These are phyloP conservation scores for Phylloscopus collybita DNA, from an alignment of 2,797 vertebrate genomes.

Conservation along the genomic window DNA sequence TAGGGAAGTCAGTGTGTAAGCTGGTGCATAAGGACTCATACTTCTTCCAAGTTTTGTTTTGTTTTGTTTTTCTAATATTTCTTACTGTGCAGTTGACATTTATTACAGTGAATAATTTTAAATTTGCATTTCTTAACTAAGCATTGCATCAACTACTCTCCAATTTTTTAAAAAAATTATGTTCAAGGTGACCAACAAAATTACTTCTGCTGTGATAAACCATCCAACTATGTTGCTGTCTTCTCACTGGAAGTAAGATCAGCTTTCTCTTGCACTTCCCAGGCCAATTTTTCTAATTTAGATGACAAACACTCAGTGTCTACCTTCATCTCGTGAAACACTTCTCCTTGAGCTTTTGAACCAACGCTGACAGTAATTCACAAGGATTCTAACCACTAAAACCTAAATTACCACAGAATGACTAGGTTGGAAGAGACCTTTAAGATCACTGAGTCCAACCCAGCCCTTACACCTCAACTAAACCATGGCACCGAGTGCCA, in stretches of 20 bases:
- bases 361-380: background rate
- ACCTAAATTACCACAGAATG: background rate
- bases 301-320: background rate
- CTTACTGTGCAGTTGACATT: background rate
- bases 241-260: background rate
- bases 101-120: background rate
- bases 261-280: background rate
- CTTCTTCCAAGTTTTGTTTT: background rate
- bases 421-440: background rate
- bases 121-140: background rate
- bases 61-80: background rate
- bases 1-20: background rate
- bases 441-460: too few species aligned
- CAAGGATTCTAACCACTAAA: background rate
- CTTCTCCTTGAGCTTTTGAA: background rate
- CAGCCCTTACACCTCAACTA: background rate
- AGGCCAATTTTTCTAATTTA: background rate
- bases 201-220: background rate
- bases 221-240: background rate
- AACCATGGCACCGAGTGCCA: rapidly evolving
- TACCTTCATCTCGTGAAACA: background rate
- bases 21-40: background rate
- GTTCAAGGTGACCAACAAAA: background rate
- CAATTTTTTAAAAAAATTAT: background rate
- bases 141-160: background rate